A percentile compares a stretch with the other conserved stretches of the same genome.
Evolutionary conservation across 2,888 invertebrate genomes (phyloP).

Genomic region (Sisyra nigra): DNA sequence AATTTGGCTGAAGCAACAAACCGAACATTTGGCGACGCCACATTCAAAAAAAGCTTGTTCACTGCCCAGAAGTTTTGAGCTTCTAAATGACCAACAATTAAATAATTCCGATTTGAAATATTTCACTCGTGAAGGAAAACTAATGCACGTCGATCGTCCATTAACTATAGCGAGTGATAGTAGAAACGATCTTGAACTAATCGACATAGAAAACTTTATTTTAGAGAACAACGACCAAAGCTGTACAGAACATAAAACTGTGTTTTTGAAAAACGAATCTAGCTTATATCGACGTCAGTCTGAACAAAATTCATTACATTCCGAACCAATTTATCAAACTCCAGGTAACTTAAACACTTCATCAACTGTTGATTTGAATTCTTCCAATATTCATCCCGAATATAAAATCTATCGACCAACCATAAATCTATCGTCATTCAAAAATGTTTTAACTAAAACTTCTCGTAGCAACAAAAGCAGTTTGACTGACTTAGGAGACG

Average conservation of each 20-base stretch:
- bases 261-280: not conserved
- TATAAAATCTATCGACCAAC: slow-evolving; percentile 62
- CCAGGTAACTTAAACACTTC: slow-evolving; percentile 1
- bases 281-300: not conserved
- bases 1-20: slow-evolving; percentile 54
- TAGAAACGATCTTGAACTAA: slow-evolving; percentile 44
- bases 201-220: slow-evolving; percentile 45
- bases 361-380: not conserved
- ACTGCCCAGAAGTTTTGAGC: slow-evolving; percentile 61
- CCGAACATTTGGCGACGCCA: slow-evolving; percentile 48
- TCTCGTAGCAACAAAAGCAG: slow-evolving; percentile 24
- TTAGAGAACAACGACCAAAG: slow-evolving; percentile 24
- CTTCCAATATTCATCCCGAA: slow-evolving; percentile 45
- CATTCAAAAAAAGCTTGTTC: slow-evolving; percentile 58
- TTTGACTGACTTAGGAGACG: slow-evolving; percentile 26
- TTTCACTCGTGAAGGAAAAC: slow-evolving; percentile 41
- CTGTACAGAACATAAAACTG: slow-evolving; percentile 17
- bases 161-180: slow-evolving; percentile 58
- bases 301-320: not conserved
- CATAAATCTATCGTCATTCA: slow-evolving; percentile 34
- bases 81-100: slow-evolving; percentile 28
- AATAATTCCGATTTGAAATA: slow-evolving; percentile 33
- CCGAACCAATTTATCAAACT: slow-evolving; percentile 5
- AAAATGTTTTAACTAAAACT: slow-evolving; percentile 39
- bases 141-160: slow-evolving; percentile 44